Conservation (phyloP, 1,140 invertebrate species). For the Anastrepha ludens region DNA sequence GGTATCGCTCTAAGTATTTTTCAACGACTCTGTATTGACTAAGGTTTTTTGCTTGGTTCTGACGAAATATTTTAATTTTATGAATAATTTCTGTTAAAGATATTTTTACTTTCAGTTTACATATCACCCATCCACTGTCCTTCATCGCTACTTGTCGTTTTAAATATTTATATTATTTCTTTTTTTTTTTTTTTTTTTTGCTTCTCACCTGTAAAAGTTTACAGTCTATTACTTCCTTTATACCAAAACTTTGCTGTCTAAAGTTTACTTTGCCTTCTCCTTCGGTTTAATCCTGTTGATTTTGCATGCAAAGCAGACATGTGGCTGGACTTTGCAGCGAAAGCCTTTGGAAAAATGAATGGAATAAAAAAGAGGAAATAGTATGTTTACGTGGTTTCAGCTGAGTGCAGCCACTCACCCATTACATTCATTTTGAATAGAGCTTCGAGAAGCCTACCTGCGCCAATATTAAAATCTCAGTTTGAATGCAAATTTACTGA, state of each 20-base stretch:
- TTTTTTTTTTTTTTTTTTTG: not conserved
- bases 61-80: too few species aligned
- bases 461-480: not conserved
- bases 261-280: conserved; percentile 20
- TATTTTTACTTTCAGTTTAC: not conserved
- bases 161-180: not conserved
- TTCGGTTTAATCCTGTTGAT: conserved; percentile 17
- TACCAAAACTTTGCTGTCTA: conserved; percentile 19
- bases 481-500: conserved; percentile 4
- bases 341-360: not conserved
- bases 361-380: not conserved
- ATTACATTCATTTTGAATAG: not conserved
- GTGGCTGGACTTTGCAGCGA: not conserved
- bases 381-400: not conserved
- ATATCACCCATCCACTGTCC: not conserved
- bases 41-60: too few species aligned
- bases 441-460: not conserved
- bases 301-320: conserved; percentile 16
- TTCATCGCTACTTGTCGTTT: not conserved
- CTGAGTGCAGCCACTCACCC: not conserved
- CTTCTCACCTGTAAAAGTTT: not conserved
- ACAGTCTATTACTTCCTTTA: not conserved
- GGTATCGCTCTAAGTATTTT: too few species aligned
- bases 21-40: too few species aligned
- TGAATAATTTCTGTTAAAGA: too few species aligned